phyloP scores from a whole-genome alignment of 1,140 invertebrate genomes.

The Coptotermes formosanus region DNA sequence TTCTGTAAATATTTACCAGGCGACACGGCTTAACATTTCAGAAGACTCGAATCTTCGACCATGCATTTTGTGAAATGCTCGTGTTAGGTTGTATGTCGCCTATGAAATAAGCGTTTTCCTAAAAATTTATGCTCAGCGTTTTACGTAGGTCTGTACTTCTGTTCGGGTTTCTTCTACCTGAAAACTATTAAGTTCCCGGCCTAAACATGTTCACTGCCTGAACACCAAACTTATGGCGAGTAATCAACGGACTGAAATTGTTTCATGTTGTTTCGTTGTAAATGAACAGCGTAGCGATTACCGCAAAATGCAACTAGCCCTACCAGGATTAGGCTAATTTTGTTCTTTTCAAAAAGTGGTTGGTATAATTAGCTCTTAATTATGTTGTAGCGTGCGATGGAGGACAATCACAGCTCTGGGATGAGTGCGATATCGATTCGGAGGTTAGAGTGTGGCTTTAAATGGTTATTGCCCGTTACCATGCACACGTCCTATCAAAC shows the following conservation, averaged over 20 bases:
- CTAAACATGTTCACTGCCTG: no score
- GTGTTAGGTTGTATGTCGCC: no score
- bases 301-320: background rate
- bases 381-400: background rate
- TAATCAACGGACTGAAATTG: background rate
- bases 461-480: conserved; percentile 11
- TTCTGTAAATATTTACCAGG: no score
- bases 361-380: conserved; percentile 17
- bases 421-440: background rate
- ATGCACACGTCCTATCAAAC: background rate
- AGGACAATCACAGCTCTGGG: background rate
- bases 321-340: background rate
- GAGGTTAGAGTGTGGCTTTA: background rate
- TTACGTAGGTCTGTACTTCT: no score
- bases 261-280: background rate
- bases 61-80: no score
- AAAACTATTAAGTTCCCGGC: no score
- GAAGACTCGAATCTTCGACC: no score
- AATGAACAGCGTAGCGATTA: background rate
- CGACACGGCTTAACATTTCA: no score
- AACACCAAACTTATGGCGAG: background rate
- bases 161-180: no score
- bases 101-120: no score
- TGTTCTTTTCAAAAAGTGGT: conserved; percentile 7
- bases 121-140: no score